These are phyloP conservation scores for Pelodytes ibericus DNA, from an alignment of 2,797 vertebrate species.

Conservation along the genomic window DNA sequence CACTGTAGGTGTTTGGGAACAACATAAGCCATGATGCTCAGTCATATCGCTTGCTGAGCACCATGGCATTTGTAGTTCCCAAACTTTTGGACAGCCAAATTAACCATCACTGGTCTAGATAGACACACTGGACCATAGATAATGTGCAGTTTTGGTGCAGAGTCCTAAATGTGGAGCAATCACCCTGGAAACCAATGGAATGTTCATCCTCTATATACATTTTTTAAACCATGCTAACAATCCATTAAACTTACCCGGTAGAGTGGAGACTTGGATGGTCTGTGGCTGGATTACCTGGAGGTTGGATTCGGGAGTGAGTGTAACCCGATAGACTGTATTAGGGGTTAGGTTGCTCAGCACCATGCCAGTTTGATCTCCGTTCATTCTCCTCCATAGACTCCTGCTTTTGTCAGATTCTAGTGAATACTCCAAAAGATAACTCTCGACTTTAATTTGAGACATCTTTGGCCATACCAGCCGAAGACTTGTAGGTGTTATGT, in stretches of 20 bases:
- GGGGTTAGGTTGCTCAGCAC: conserved; percentile 75
- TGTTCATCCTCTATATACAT: too few species aligned
- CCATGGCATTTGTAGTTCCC: too few species aligned
- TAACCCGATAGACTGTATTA: conserved; percentile 82
- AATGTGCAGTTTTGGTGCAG: too few species aligned
- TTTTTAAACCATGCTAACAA: too few species aligned
- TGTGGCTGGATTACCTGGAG: conserved; percentile 73
- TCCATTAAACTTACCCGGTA: conserved; percentile 71
- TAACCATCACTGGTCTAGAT: too few species aligned
- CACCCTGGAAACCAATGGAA: too few species aligned
- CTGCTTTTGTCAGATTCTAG: conserved; percentile 56
- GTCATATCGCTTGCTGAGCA: too few species aligned
- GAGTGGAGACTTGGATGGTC: conserved; percentile 80
- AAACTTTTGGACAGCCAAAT: too few species aligned
- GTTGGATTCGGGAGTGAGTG: conserved; percentile 84
- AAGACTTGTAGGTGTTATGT: conserved; percentile 81
- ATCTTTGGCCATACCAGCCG: conserved; percentile 83
- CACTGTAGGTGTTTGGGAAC: too few species aligned
- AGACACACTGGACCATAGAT: too few species aligned
- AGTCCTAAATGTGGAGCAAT: too few species aligned
- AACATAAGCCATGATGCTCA: too few species aligned
- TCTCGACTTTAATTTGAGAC: conserved; percentile 73
- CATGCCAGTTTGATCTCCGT: conserved; percentile 71
- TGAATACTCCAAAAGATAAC: conserved; percentile 82
- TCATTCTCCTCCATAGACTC: conserved; percentile 68